Conservation (phyloP, 2,888 invertebrate species). For the Drosophila algonquin region DNA sequence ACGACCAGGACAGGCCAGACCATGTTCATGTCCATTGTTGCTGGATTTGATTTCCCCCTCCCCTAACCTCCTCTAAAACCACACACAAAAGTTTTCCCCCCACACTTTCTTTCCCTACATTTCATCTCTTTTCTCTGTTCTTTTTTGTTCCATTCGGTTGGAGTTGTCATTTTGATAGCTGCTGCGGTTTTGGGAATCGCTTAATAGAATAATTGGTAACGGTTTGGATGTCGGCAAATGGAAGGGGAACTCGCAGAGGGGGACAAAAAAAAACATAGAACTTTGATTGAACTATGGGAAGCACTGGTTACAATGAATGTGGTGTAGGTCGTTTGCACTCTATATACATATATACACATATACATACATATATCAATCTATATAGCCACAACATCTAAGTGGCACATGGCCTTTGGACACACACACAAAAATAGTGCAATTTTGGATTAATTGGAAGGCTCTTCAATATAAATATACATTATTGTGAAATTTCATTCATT, state of each 20-base stretch:
- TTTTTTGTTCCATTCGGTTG: neutral
- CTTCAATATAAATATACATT: too few species aligned
- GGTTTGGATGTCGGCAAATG: neutral
- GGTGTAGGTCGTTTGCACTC: neutral
- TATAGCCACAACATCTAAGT: too few species aligned
- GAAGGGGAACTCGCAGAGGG: neutral
- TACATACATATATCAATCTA: too few species aligned
- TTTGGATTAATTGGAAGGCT: too few species aligned
- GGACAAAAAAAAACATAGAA: neutral
- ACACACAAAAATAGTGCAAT: too few species aligned
- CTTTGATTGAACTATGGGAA: neutral
- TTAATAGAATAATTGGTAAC: constrained; percentile 28
- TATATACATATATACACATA: neutral
- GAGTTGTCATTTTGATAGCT: constrained; percentile 15
- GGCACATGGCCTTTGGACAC: too few species aligned
- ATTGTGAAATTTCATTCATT: too few species aligned
- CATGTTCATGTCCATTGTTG: constrained; percentile 37
- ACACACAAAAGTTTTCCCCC: neutral
- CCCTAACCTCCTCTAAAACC: neutral
- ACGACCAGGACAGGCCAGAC: constrained; percentile 4
- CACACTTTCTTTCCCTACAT: constrained; percentile 1
- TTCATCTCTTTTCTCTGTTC: neutral
- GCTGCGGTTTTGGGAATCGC: constrained; percentile 9
- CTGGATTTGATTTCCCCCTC: constrained; percentile 65
- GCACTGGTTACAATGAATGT: neutral